These are phyloP conservation scores for Pediacus dermestoides DNA, from an alignment of 2,888 invertebrate genomes.

Conservation along the genomic window DNA sequence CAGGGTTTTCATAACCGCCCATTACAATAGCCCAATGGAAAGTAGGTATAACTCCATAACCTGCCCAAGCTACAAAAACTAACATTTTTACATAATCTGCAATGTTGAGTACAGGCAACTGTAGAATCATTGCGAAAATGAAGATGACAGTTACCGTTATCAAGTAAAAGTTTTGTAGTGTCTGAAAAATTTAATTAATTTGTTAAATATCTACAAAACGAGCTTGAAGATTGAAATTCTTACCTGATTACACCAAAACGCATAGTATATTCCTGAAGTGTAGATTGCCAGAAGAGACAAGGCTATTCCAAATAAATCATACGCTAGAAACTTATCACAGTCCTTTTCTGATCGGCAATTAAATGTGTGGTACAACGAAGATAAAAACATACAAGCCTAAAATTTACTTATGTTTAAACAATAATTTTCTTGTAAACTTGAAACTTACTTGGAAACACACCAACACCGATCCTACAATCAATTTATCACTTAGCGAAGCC, in stretches of 20 bases:
- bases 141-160: slow-evolving; percentile 79
- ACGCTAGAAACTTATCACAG: slow-evolving; percentile 80
- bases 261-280: slow-evolving; percentile 93
- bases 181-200: slow-evolving; percentile 52
- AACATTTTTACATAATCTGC: slow-evolving; percentile 70
- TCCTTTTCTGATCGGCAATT: slow-evolving; percentile 86
- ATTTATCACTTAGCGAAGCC: slow-evolving; percentile 76
- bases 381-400: slow-evolving; percentile 89
- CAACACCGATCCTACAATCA: slow-evolving; percentile 78
- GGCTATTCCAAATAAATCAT: slow-evolving; percentile 91
- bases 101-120: slow-evolving; percentile 70
- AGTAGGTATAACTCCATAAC: slow-evolving; percentile 86
- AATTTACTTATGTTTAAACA: slow-evolving; percentile 41
- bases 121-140: slow-evolving; percentile 72
- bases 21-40: slow-evolving; percentile 86
- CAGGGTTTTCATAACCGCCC: slow-evolving; percentile 81
- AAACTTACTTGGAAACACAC: slow-evolving; percentile 78
- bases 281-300: slow-evolving; percentile 90
- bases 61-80: slow-evolving; percentile 82
- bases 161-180: slow-evolving; percentile 77
- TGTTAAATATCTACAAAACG: slow-evolving; percentile 5
- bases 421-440: slow-evolving; percentile 3
- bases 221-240: slow-evolving; percentile 40
- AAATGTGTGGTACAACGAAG: slow-evolving; percentile 91
- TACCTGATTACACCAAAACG: slow-evolving; percentile 93